Evolutionary conservation across 1,140 invertebrate species (phyloP).

Genomic region (Drosophila gunungcola): DNA sequence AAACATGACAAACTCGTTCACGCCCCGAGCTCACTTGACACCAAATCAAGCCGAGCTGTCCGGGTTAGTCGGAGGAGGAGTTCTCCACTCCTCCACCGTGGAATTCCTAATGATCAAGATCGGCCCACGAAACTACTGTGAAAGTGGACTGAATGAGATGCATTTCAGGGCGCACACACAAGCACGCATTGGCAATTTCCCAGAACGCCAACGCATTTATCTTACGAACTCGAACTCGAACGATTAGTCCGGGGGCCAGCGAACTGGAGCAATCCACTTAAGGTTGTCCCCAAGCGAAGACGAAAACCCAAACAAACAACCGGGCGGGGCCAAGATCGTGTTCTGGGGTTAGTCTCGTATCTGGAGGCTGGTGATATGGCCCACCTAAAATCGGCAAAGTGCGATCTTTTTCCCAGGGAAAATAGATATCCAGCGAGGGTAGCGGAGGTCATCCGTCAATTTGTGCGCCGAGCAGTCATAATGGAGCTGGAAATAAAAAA

Average conservation of each 20-base stretch:
- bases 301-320: conserved; percentile 35
- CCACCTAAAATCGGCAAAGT: conserved; percentile 65
- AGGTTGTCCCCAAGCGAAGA: conserved; percentile 54
- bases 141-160: conserved; percentile 49
- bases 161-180: conserved; percentile 24
- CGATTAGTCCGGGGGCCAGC: conserved; percentile 67
- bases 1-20: conserved; percentile 71
- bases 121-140: conserved; percentile 44
- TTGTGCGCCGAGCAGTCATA: conserved; percentile 47
- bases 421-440: conserved; percentile 40
- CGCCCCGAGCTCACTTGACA: conserved; percentile 69
- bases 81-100: conserved; percentile 17
- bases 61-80: conserved; percentile 10
- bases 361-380: neutral
- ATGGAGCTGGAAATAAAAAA: conserved; percentile 52
- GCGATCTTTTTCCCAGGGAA: conserved; percentile 65
- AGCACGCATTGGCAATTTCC: conserved; percentile 72
- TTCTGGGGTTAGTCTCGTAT: conserved; percentile 43
- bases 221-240: conserved; percentile 41
- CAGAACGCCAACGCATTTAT: conserved; percentile 81
- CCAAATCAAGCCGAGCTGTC: conserved; percentile 38
- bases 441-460: conserved; percentile 68
- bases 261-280: conserved; percentile 64
- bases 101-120: conserved; percentile 45
- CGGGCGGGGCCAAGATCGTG: conserved; percentile 69